phyloP scores from a whole-genome alignment of 1,140 invertebrate genomes.

The Drosophila subpulchrella region DNA sequence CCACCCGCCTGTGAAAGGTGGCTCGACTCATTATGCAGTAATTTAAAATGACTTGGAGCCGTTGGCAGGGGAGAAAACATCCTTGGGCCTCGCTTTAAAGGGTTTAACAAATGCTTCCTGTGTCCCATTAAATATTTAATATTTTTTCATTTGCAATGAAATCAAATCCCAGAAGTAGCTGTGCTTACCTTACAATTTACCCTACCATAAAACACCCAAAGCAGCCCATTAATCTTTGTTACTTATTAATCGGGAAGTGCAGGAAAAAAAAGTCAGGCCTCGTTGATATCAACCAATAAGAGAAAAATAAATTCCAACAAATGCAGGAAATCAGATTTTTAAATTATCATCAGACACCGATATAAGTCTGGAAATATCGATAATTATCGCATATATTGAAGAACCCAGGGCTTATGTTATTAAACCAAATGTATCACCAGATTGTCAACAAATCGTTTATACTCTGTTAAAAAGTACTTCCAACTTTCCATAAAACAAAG shows the following conservation, averaged over 20 bases:
- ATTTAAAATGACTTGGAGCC: conserved; percentile 65
- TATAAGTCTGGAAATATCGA: too few relatives aligned
- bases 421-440: too few relatives aligned
- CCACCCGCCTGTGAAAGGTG: conserved; percentile 8
- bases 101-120: conserved; percentile 6
- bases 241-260: background rate
- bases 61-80: conserved; percentile 8
- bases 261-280: background rate
- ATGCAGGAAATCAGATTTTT: background rate
- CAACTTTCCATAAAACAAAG: too few relatives aligned
- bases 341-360: too few relatives aligned
- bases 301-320: too few relatives aligned
- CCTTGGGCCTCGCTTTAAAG: conserved; percentile 27
- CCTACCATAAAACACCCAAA: conserved; percentile 3
- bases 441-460: too few relatives aligned
- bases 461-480: too few relatives aligned
- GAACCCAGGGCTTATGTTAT: too few relatives aligned
- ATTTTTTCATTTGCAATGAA: conserved; percentile 7
- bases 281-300: too few relatives aligned
- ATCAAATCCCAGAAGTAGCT: background rate
- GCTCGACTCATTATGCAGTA: conserved; percentile 69
- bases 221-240: background rate
- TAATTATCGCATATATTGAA: too few relatives aligned
- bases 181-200: background rate
- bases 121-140: conserved; percentile 28